Evolutionary conservation across 2,888 invertebrate genomes (phyloP).

Genomic region (Acheta domesticus): DNA sequence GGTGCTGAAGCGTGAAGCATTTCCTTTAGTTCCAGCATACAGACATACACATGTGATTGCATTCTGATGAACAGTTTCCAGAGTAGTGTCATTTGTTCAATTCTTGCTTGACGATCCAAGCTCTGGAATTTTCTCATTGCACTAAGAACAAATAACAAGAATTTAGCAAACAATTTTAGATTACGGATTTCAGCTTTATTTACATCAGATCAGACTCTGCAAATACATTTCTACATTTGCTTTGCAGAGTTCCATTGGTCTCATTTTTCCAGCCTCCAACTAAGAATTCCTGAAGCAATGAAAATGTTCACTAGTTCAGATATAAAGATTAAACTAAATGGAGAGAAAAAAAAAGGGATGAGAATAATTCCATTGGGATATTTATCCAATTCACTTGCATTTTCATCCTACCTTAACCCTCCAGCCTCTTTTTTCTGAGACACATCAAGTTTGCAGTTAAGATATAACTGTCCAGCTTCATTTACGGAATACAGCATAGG

Average conservation of each 20-base stretch:
- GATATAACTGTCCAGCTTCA: conserved; percentile 65
- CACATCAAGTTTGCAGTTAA: conserved; percentile 83
- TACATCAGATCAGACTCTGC: no score
- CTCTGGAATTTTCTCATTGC: conserved; percentile 98
- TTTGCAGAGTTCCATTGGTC: no score
- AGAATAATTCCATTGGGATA: no score
- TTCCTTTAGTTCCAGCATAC: conserved; percentile 69
- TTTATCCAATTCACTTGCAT: no score
- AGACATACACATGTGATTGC: conserved; percentile 84
- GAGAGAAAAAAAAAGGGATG: no score
- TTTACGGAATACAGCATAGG: conserved; percentile 82
- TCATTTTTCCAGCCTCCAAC: no score
- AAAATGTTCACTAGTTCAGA: no score
- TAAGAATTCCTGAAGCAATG: no score
- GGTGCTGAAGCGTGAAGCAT: conserved; percentile 81
- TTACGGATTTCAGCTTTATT: no score
- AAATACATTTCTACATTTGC: no score
- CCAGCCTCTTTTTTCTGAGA: conserved; percentile 84
- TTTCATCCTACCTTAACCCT: conserved; percentile 61
- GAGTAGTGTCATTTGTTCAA: conserved; percentile 80
- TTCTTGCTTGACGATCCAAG: conserved; percentile 86
- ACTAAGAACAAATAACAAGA: conserved; percentile 44
- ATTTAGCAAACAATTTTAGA: no score
- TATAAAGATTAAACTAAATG: no score
- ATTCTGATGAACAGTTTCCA: conserved; percentile 96